Evolutionary conservation across 2,888 invertebrate species (phyloP).

Genomic region (Heliconius ethilla): DNA sequence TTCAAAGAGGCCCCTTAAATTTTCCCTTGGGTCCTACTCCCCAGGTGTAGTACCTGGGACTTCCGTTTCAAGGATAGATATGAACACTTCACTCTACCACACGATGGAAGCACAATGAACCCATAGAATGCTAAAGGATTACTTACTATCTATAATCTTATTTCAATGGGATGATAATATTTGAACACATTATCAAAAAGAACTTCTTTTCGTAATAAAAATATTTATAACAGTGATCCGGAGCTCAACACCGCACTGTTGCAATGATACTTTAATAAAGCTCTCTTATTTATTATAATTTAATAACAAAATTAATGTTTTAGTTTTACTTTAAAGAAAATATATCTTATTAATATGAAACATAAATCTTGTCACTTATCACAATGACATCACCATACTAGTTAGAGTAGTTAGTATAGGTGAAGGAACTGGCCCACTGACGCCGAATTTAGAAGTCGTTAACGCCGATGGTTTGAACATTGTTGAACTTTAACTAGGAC

Average conservation of each 20-base stretch:
- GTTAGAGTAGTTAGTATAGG: conserved; percentile 26
- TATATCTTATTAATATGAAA: not conserved
- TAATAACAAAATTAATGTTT: not conserved
- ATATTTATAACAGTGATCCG: not conserved
- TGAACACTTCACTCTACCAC: too few species aligned
- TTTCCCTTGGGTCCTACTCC: too few species aligned
- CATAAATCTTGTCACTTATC: conserved; percentile 30
- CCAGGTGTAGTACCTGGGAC: too few species aligned
- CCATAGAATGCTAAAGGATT: too few species aligned
- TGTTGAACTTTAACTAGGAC: conserved; percentile 44
- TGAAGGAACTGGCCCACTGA: conserved; percentile 53
- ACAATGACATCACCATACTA: conserved; percentile 47
- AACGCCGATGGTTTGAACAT: conserved; percentile 47
- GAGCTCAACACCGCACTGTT: not conserved
- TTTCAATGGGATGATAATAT: too few species aligned
- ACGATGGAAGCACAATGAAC: too few species aligned
- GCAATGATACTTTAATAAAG: not conserved
- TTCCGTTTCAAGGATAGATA: too few species aligned
- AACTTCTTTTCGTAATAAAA: not conserved
- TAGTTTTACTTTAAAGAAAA: not conserved
- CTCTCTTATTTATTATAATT: not conserved
- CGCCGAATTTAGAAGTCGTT: conserved; percentile 50
- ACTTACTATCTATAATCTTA: too few species aligned
- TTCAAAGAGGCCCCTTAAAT: too few species aligned
- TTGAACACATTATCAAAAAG: too few species aligned